These are phyloP conservation scores for Xerus inauris DNA, from an alignment of 2,113 vertebrate species.

Conservation along the genomic window DNA sequence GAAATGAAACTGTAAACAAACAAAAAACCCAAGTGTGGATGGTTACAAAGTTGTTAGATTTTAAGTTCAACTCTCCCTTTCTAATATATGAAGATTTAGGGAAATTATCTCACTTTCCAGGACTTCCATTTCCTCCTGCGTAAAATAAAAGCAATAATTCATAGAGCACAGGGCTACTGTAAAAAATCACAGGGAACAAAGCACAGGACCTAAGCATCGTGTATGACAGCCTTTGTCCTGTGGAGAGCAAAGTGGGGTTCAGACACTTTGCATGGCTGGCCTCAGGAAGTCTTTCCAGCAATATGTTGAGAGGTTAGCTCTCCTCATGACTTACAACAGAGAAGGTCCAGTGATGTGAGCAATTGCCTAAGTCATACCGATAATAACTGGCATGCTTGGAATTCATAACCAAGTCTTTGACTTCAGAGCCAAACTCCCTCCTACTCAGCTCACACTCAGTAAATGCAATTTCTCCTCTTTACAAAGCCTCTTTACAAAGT, in stretches of 20 bases:
- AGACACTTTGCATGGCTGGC: background rate
- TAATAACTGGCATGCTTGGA: background rate
- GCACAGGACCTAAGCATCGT: background rate
- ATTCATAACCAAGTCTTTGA: background rate
- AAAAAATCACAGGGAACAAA: background rate
- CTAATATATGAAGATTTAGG: background rate
- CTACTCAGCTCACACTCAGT: background rate
- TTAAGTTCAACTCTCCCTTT: background rate
- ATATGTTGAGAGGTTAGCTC: background rate
- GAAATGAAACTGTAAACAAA: background rate
- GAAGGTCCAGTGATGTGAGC: background rate
- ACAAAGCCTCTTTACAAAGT: background rate
- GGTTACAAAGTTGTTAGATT: background rate
- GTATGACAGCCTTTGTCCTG: background rate
- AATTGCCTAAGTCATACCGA: background rate
- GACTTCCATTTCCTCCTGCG: background rate
- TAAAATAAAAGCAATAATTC: background rate
- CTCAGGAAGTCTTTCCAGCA: background rate
- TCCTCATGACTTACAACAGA: background rate
- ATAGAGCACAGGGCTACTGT: background rate
- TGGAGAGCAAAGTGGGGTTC: background rate
- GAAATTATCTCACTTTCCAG: background rate
- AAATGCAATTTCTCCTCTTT: background rate
- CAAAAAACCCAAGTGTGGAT: background rate
- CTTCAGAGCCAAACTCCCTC: background rate